A percentile compares a stretch with the other conserved stretches of the same genome.
These are phyloP conservation scores for Melanotaenia duboulayi DNA, from an alignment of 2,113 vertebrate species.

Conservation along the genomic window DNA sequence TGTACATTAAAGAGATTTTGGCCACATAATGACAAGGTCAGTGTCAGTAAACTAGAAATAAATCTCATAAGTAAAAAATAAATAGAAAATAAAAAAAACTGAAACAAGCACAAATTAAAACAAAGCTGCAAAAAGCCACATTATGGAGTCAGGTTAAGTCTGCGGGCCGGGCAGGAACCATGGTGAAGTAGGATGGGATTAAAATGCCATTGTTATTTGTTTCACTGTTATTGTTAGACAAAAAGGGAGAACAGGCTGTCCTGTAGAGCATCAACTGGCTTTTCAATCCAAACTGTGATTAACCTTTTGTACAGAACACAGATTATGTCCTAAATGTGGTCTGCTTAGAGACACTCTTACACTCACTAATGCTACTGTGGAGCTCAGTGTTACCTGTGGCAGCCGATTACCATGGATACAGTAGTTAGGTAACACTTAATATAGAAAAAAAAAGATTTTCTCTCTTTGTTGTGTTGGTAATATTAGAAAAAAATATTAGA, in stretches of 20 bases:
- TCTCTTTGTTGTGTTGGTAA: neutral
- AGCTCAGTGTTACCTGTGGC: constrained; percentile 1
- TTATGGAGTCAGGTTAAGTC: neutral
- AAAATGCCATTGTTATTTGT: constrained; percentile 69
- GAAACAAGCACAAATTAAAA: neutral
- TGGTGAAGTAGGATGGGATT: constrained; percentile 55
- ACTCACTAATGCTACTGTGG: neutral
- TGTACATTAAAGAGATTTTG: no score
- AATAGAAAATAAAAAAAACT: neutral
- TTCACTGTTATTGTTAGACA: constrained; percentile 35
- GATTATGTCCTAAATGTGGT: constrained; percentile 58
- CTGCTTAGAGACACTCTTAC: neutral
- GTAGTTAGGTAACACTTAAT: neutral
- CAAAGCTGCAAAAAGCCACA: no score
- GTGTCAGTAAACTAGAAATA: no score
- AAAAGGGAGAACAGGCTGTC: constrained; percentile 47
- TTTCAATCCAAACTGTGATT: constrained; percentile 50
- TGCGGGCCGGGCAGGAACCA: constrained; percentile 32
- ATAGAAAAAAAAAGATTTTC: no score
- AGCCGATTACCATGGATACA: neutral
- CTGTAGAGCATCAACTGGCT: constrained; percentile 37
- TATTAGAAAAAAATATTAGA: neutral
- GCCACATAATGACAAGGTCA: no score
- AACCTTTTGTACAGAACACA: constrained; percentile 55
- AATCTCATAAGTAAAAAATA: neutral